A percentile compares a stretch with the other conserved stretches of the same genome.
These are phyloP conservation scores for Bellardia bayeri DNA, from an alignment of 2,888 invertebrate species.

Conservation along the genomic window DNA sequence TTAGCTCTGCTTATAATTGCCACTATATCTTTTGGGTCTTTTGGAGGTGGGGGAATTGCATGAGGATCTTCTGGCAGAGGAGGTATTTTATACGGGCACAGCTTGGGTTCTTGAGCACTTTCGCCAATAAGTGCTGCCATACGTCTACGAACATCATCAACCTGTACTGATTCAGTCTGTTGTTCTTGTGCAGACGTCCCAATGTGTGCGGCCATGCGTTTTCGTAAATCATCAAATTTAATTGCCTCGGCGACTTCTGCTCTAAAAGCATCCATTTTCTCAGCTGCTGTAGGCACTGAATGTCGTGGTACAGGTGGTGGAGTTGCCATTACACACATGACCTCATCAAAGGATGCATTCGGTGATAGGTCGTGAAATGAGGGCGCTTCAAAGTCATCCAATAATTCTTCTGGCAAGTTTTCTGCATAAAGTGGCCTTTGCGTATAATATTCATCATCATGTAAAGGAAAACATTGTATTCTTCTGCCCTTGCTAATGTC, in stretches of 20 bases:
- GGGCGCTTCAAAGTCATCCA: conserved; percentile 66
- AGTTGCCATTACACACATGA: conserved; percentile 49
- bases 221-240: background rate
- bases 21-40: conserved; percentile 51
- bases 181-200: background rate
- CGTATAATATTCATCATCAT: conserved; percentile 67
- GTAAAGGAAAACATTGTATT: conserved; percentile 62
- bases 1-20: conserved; percentile 52
- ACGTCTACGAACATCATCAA: conserved; percentile 38
- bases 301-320: background rate
- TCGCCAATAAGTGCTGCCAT: background rate
- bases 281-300: background rate
- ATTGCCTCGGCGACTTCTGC: background rate
- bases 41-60: conserved; percentile 52
- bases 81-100: conserved; percentile 16
- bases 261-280: conserved; percentile 12
- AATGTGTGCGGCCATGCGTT: conserved; percentile 24
- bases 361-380: conserved; percentile 52
- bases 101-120: background rate
- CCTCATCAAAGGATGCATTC: conserved; percentile 58
- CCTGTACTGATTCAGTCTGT: background rate
- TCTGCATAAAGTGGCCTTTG: conserved; percentile 8
- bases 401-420: conserved; percentile 57
- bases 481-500: background rate
- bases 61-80: conserved; percentile 36